phyloP scores from a whole-genome alignment of 2,888 invertebrate genomes.

The Mythimna albipuncta region DNA sequence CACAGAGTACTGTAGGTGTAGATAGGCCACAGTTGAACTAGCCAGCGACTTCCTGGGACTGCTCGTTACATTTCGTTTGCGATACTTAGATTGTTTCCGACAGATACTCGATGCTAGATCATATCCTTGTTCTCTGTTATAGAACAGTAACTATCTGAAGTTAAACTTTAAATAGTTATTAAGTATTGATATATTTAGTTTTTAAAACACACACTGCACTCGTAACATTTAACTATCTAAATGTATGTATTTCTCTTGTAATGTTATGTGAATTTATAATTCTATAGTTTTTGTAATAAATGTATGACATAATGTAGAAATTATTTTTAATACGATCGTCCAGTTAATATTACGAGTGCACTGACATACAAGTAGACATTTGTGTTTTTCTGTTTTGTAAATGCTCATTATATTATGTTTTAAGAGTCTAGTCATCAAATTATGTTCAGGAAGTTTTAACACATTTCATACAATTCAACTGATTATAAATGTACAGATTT shows the following conservation, averaged over 20 bases:
- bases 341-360: constrained; percentile 70
- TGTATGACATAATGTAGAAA: constrained; percentile 50
- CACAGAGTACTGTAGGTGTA: constrained; percentile 6
- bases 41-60: constrained; percentile 48
- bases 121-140: constrained; percentile 66
- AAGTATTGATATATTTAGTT: constrained; percentile 80
- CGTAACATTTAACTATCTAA: constrained; percentile 73
- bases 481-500: constrained; percentile 70
- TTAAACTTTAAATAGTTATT: constrained; percentile 82
- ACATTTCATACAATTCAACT: constrained; percentile 68
- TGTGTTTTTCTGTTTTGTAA: constrained; percentile 85
- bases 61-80: constrained; percentile 46
- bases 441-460: constrained; percentile 83
- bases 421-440: constrained; percentile 90
- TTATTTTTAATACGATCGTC: constrained; percentile 52
- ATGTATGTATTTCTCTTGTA: constrained; percentile 60
- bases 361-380: constrained; percentile 72
- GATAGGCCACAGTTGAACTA: constrained; percentile 12
- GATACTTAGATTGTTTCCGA: constrained; percentile 62
- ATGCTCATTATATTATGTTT: constrained; percentile 89
- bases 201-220: constrained; percentile 76
- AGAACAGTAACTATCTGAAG: constrained; percentile 75
- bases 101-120: constrained; percentile 68
- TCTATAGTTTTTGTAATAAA: constrained; percentile 57
- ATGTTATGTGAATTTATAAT: constrained; percentile 60